Evolutionary conservation across 2,888 invertebrate species (phyloP).

Genomic region (Microplitis deprimator): DNA sequence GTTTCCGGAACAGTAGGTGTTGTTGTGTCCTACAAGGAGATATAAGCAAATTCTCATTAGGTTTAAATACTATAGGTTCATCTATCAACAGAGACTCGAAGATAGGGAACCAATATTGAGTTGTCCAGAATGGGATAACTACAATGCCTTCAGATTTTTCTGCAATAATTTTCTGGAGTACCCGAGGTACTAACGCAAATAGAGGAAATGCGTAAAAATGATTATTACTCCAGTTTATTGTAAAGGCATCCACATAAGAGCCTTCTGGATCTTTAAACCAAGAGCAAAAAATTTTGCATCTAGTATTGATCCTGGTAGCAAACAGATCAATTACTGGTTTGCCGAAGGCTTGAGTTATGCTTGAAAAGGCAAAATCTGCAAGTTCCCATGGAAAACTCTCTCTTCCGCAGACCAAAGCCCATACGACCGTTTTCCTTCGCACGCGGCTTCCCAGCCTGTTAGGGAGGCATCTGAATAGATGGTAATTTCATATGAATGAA

Average conservation of each 20-base stretch:
- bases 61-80: constrained; percentile 20
- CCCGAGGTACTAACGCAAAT: constrained; percentile 46
- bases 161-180: constrained; percentile 44
- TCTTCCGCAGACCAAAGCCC: constrained; percentile 29
- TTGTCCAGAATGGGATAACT: constrained; percentile 57
- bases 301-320: constrained; percentile 40
- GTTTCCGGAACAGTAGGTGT: constrained; percentile 32
- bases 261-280: constrained; percentile 41
- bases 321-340: constrained; percentile 41
- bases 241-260: constrained; percentile 41
- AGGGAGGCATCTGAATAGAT: constrained; percentile 40
- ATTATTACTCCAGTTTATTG: constrained; percentile 29
- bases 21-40: constrained; percentile 41
- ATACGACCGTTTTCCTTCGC: constrained; percentile 1
- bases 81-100: constrained; percentile 25
- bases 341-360: constrained; percentile 34
- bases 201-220: constrained; percentile 34
- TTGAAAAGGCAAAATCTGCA: constrained; percentile 25
- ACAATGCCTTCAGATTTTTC: constrained; percentile 58
- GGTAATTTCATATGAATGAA: too few relatives aligned
- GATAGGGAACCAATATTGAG: constrained; percentile 58
- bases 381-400: constrained; percentile 42
- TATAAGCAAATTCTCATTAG: constrained; percentile 29
- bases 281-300: constrained; percentile 42
- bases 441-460: constrained; percentile 39